Evolutionary conservation across 1,140 invertebrate species (phyloP).

Genomic region (Sipha flava): DNA sequence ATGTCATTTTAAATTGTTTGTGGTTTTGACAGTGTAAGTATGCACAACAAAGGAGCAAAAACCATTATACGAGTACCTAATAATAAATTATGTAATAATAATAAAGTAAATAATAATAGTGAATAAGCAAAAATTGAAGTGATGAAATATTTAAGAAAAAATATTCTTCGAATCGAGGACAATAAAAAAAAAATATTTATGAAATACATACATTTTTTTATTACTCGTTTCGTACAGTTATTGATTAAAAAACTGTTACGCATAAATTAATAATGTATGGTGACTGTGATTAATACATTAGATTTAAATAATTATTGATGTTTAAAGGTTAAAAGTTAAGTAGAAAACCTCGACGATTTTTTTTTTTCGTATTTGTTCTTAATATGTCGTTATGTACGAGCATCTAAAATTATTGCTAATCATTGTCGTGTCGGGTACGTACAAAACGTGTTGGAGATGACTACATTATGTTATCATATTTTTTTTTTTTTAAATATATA

Average conservation of each 20-base stretch:
- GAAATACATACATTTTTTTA: not conserved
- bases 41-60: too few relatives aligned
- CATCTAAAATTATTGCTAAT: too few relatives aligned
- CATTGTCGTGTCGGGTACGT: too few relatives aligned
- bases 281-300: not conserved
- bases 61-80: not conserved
- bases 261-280: not conserved
- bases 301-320: not conserved
- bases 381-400: too few relatives aligned
- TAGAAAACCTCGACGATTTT: not conserved
- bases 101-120: not conserved
- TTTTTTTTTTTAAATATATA: too few relatives aligned
- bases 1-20: not conserved
- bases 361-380: too few relatives aligned
- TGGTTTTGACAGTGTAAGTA: too few relatives aligned
- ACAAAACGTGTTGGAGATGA: too few relatives aligned
- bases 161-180: not conserved
- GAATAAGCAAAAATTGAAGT: not conserved
- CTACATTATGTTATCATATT: too few relatives aligned
- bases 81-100: not conserved
- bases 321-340: not conserved
- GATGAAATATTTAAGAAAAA: not conserved
- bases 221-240: not conserved
- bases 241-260: not conserved
- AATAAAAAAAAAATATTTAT: not conserved